Percentiles rank a stretch among this genome's conserved stretches.
phyloP scores from a whole-genome alignment of 1,140 invertebrate genomes.

The Zelostemma sp. region DNA sequence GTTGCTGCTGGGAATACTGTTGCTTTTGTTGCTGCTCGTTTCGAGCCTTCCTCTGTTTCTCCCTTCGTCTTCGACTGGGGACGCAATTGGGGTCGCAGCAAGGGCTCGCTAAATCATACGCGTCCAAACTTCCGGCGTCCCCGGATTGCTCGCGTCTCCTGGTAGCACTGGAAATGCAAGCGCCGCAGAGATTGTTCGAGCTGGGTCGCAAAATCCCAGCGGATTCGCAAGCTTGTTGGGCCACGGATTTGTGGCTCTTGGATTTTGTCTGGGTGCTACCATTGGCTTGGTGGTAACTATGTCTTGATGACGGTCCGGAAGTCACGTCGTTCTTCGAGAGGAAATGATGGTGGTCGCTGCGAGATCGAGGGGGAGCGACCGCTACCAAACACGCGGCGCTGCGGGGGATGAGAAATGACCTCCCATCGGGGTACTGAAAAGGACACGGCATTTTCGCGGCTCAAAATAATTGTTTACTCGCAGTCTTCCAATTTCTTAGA shows the following conservation, averaged over 20 bases:
- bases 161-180: constrained; percentile 76
- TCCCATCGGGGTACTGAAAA: constrained; percentile 63
- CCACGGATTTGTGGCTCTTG: constrained; percentile 49
- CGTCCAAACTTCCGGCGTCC: constrained; percentile 83
- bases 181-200: constrained; percentile 77
- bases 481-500: too few species aligned
- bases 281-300: constrained; percentile 69
- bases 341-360: constrained; percentile 76
- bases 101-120: constrained; percentile 85
- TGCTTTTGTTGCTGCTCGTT: constrained; percentile 59
- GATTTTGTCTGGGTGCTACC: constrained; percentile 54
- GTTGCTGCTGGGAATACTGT: constrained; percentile 49
- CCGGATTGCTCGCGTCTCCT: constrained; percentile 50
- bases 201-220: constrained; percentile 49
- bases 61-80: constrained; percentile 77
- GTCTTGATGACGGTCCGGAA: constrained; percentile 57
- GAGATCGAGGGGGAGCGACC: constrained; percentile 75
- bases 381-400: constrained; percentile 78
- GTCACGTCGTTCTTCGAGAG: constrained; percentile 75
- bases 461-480: too few species aligned
- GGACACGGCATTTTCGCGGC: background rate
- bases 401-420: constrained; percentile 63
- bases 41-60: constrained; percentile 58
- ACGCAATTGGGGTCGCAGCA: constrained; percentile 88
- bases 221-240: constrained; percentile 34